phyloP scores from a whole-genome alignment of 2,888 invertebrate genomes.

The Myopa testacea region DNA sequence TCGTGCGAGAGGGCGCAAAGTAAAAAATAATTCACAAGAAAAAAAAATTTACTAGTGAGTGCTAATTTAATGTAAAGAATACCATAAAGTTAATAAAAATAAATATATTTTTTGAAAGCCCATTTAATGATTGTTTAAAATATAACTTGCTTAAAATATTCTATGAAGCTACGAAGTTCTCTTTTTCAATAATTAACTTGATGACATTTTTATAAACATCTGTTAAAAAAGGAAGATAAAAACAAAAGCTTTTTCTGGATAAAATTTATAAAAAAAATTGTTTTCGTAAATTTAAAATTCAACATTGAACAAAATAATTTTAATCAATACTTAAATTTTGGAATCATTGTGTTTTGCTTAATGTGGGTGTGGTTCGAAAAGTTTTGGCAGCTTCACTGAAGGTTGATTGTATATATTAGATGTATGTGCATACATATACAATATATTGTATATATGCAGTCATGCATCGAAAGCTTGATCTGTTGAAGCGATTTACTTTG shows the following conservation, averaged over 20 bases:
- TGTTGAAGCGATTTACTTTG: no score
- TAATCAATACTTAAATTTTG: constrained; percentile 15
- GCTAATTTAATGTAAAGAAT: constrained; percentile 22
- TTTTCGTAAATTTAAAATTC: constrained; percentile 22
- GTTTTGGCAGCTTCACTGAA: constrained; percentile 12
- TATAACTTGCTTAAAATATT: no score
- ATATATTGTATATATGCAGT: background rate
- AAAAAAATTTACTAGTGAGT: constrained; percentile 36
- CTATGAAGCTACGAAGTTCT: no score
- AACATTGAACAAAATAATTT: constrained; percentile 18
- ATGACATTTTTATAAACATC: no score
- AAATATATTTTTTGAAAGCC: background rate
- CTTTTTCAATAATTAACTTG: no score
- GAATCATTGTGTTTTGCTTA: constrained; percentile 16
- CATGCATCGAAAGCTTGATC: background rate
- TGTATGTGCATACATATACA: background rate
- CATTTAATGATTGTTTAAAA: no score
- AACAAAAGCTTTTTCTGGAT: background rate
- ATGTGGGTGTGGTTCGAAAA: constrained; percentile 26
- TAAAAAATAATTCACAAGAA: constrained; percentile 22
- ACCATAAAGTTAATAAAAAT: constrained; percentile 14
- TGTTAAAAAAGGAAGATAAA: background rate
- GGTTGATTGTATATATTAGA: no score
- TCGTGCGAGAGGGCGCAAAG: constrained; percentile 53
- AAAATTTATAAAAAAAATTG: background rate